Percentiles rank a stretch among this genome's conserved stretches.
Evolutionary conservation across 2,113 vertebrate genomes (phyloP).

Genomic region (Hystrix cristata): DNA sequence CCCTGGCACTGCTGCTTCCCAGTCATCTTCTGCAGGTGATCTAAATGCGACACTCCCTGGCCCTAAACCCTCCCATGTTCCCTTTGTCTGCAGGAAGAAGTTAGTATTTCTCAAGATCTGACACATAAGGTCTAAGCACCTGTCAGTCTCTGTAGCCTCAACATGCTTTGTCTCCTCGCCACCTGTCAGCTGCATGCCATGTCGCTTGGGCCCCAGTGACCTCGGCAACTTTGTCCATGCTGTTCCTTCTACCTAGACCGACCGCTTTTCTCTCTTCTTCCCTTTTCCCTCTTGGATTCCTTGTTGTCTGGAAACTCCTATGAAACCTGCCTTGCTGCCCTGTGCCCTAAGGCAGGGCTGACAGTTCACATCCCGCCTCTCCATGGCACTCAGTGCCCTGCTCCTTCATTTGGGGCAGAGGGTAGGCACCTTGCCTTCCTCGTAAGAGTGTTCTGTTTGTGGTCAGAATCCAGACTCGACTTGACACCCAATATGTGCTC

Average conservation of each 20-base stretch:
- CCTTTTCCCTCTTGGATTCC: neutral
- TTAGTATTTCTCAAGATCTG: neutral
- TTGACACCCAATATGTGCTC: neutral
- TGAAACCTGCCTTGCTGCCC: neutral
- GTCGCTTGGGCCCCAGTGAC: neutral
- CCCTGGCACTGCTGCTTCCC: neutral
- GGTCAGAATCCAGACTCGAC: neutral
- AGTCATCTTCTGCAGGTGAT: neutral
- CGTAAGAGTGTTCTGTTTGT: neutral
- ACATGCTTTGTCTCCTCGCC: neutral
- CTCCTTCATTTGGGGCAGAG: neutral
- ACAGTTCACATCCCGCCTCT: neutral
- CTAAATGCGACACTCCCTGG: neutral
- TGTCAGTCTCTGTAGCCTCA: neutral
- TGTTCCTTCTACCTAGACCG: neutral
- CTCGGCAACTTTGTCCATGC: neutral
- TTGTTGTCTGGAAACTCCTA: neutral
- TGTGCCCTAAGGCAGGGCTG: neutral
- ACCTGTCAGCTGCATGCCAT: fast-evolving
- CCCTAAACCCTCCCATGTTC: neutral
- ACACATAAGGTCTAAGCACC: neutral
- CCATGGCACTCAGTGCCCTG: fast-evolving
- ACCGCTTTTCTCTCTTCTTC: neutral
- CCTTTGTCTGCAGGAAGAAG: neutral
- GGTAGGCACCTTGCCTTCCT: neutral